phyloP scores from a whole-genome alignment of 1,140 invertebrate species.

The Vollenhovia emeryi region DNA sequence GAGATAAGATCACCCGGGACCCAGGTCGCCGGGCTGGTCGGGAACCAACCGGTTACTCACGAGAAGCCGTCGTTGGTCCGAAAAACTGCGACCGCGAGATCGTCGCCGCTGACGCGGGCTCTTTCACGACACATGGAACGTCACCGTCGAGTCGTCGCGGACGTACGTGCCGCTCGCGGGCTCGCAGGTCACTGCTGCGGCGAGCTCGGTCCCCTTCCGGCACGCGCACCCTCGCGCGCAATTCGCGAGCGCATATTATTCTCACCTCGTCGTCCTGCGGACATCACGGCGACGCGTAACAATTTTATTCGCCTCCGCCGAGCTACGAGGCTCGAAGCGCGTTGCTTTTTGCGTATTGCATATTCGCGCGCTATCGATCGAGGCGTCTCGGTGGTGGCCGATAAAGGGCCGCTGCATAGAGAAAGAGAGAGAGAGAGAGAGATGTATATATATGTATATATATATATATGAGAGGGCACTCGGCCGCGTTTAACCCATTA shows the following conservation, averaged over 20 bases:
- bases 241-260: slow-evolving; percentile 52
- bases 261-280: slow-evolving; percentile 30
- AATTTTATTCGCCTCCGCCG: slow-evolving; percentile 12
- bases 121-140: slow-evolving; percentile 53
- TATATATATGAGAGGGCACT: background rate
- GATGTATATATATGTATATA: background rate
- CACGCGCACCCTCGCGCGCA: slow-evolving; percentile 47
- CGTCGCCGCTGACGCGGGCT: slow-evolving; percentile 5
- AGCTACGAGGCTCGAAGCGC: slow-evolving; percentile 8
- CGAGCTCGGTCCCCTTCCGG: background rate
- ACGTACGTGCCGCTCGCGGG: slow-evolving; percentile 23
- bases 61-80: slow-evolving; percentile 36
- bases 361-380: slow-evolving; percentile 54
- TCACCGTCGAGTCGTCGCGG: background rate
- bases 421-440: slow-evolving; percentile 28
- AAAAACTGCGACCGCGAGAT: slow-evolving; percentile 21
- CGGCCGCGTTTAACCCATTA: slow-evolving; percentile 55
- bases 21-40: background rate
- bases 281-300: slow-evolving; percentile 22
- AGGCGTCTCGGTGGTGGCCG: slow-evolving; percentile 37
- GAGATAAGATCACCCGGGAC: background rate
- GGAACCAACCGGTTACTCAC: background rate
- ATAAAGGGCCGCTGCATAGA: slow-evolving; percentile 47
- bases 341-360: slow-evolving; percentile 16
- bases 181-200: slow-evolving; percentile 38